Percentiles rank a stretch among this genome's conserved stretches.
Conservation (phyloP, 2,113 vertebrate genomes). For the Neotragus moschatus region DNA sequence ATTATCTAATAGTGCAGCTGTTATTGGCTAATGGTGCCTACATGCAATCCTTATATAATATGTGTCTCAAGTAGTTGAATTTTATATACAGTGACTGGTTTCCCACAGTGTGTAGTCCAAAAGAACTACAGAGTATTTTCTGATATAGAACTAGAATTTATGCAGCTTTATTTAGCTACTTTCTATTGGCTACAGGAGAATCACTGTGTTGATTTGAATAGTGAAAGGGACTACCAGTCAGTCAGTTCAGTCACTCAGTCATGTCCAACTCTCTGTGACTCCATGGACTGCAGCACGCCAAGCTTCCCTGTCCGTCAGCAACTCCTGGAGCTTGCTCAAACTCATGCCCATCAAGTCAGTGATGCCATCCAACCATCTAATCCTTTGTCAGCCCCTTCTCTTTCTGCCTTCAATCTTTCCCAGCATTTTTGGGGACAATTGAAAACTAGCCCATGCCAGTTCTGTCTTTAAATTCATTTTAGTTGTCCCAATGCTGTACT, state of each 20-base stretch:
- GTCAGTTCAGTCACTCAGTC: neutral
- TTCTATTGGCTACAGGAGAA: neutral
- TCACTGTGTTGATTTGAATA: neutral
- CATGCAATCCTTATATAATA: neutral
- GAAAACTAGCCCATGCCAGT: neutral
- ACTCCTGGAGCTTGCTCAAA: neutral
- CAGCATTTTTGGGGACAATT: neutral
- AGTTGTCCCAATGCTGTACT: neutral
- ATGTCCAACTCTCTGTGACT: neutral
- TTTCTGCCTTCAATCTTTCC: neutral
- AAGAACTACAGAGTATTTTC: neutral
- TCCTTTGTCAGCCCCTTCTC: neutral
- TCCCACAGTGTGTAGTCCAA: neutral
- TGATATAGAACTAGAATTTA: neutral
- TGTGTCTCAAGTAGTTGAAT: neutral
- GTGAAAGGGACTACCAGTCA: neutral
- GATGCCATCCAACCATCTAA: neutral
- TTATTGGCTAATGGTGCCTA: neutral
- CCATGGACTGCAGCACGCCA: neutral
- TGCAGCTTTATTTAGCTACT: neutral
- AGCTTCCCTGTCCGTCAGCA: neutral
- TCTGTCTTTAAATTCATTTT: neutral
- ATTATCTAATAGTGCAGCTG: neutral
- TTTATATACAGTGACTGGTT: neutral
- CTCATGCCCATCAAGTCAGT: neutral